Conservation (phyloP, 2,797 vertebrate genomes). For the Sciurus vulgaris region DNA sequence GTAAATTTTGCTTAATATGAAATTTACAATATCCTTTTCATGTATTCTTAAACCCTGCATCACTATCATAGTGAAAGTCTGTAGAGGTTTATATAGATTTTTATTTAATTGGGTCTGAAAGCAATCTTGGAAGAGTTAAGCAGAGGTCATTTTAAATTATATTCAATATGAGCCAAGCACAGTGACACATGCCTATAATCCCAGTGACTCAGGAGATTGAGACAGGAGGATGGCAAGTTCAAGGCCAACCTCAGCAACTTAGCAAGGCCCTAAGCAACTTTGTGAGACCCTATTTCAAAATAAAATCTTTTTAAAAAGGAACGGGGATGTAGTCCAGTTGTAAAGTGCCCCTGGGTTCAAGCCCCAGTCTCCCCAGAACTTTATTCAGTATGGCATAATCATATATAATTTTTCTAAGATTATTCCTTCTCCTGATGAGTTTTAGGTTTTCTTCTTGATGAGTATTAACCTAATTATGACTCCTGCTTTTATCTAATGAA, state of each 20-base stretch:
- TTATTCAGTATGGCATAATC: neutral
- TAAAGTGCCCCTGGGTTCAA: neutral
- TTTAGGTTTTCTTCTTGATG: no score
- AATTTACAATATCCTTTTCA: slow-evolving; percentile 22
- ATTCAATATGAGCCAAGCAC: neutral
- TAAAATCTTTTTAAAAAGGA: neutral
- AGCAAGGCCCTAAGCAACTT: neutral
- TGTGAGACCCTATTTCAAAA: neutral
- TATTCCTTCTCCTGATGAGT: slow-evolving; percentile 41
- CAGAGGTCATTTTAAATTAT: slow-evolving; percentile 40
- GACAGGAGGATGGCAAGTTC: neutral
- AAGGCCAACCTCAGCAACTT: neutral
- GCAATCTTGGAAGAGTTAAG: slow-evolving; percentile 47
- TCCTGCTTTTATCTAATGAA: slow-evolving; percentile 63
- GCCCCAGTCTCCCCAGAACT: neutral
- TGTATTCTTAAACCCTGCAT: neutral
- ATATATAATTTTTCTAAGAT: slow-evolving; percentile 54
- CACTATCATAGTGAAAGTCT: slow-evolving; percentile 25
- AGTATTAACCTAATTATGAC: neutral
- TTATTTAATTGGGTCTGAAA: slow-evolving; percentile 47
- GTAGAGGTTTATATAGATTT: slow-evolving; percentile 4
- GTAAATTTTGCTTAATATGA: slow-evolving; percentile 60
- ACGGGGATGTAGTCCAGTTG: neutral
- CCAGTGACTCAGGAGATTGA: neutral
- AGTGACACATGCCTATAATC: neutral